These are phyloP conservation scores for Rhabdomys pumilio DNA, from an alignment of 2,797 vertebrate genomes.

Conservation along the genomic window DNA sequence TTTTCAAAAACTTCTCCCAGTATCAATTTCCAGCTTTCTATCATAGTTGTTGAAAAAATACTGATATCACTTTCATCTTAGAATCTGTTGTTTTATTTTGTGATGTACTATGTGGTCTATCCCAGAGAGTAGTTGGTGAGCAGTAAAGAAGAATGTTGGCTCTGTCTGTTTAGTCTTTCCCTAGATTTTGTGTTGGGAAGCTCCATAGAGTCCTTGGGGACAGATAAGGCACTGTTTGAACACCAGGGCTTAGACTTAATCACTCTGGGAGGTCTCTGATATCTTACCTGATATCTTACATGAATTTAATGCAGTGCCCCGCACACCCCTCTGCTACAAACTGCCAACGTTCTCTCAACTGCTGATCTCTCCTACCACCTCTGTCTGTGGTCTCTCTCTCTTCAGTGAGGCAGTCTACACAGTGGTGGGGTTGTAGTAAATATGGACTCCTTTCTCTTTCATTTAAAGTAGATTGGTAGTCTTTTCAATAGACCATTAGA, in stretches of 20 bases:
- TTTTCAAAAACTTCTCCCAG: background rate
- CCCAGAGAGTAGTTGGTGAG: background rate
- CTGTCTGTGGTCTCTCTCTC: background rate
- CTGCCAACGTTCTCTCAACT: background rate
- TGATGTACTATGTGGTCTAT: background rate
- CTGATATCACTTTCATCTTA: background rate
- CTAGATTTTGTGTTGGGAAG: background rate
- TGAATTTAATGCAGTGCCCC: background rate
- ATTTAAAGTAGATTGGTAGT: constrained; percentile 77
- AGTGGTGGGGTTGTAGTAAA: background rate
- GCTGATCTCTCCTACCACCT: background rate
- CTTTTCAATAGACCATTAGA: constrained; percentile 81
- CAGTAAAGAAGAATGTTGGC: background rate
- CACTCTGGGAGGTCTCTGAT: background rate
- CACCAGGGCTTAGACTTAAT: background rate
- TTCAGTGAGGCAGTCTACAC: background rate
- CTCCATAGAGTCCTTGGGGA: background rate
- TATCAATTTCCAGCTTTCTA: background rate
- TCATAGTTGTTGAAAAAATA: background rate
- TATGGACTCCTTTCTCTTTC: constrained; percentile 53
- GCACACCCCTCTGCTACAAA: background rate
- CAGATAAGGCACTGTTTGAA: background rate
- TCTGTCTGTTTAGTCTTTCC: background rate
- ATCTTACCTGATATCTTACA: background rate
- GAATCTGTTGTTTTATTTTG: background rate